phyloP scores from a whole-genome alignment of 2,797 vertebrate species.

The Catharus ustulatus region DNA sequence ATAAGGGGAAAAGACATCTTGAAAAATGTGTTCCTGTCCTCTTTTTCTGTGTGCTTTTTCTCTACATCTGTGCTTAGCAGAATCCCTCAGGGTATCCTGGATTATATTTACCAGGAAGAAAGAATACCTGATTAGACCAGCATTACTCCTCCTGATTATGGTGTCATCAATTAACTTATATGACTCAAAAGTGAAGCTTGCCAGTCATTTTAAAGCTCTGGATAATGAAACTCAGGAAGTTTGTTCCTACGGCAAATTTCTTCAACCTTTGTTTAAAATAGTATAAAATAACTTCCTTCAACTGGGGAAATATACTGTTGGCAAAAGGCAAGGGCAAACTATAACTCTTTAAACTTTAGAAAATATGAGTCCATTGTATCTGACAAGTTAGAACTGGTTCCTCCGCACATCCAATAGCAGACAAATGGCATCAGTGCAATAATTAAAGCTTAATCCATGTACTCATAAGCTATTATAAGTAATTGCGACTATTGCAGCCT shows the following conservation, averaged over 20 bases:
- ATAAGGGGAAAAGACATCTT: constrained; percentile 70
- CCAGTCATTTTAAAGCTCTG: constrained; percentile 63
- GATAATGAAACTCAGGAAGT: constrained; percentile 48
- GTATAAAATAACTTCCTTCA: constrained; percentile 59
- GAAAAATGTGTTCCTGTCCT: constrained; percentile 73
- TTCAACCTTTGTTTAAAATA: constrained; percentile 59
- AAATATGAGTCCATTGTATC: neutral
- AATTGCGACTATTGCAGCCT: neutral
- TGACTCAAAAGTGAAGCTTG: constrained; percentile 63
- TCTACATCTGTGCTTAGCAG: constrained; percentile 67
- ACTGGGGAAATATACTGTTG: constrained; percentile 45
- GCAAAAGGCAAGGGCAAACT: constrained; percentile 41
- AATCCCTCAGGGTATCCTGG: constrained; percentile 64
- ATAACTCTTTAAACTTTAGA: neutral
- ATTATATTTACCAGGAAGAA: constrained; percentile 67
- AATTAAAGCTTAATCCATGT: constrained; percentile 51
- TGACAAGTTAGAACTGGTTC: constrained; percentile 47
- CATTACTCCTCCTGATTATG: constrained; percentile 47
- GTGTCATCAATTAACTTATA: constrained; percentile 60
- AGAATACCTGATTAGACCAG: constrained; percentile 69
- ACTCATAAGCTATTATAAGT: constrained; percentile 56
- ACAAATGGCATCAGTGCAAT: constrained; percentile 36
- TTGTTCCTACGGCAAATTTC: constrained; percentile 60
- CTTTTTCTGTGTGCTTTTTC: constrained; percentile 57
- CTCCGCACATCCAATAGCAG: neutral